phyloP scores from a whole-genome alignment of 1,140 invertebrate genomes.

The Drosophila rufa region DNA sequence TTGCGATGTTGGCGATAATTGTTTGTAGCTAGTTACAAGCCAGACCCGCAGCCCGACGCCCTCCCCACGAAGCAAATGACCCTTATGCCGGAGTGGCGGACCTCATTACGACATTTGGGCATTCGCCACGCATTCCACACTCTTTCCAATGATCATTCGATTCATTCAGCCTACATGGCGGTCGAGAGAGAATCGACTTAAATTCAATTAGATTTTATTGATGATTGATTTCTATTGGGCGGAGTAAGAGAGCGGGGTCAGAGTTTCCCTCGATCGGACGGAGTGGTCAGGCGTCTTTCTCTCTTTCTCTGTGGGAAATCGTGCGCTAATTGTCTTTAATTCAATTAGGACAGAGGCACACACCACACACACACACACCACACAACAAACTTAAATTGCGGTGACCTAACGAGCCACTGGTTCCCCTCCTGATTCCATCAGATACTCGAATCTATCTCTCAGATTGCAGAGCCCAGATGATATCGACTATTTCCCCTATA shows the following conservation, averaged over 20 bases:
- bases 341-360: conserved; percentile 55
- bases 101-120: conserved; percentile 43
- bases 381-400: conserved; percentile 55
- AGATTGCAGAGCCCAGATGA: conserved; percentile 16
- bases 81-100: conserved; percentile 43
- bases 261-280: conserved; percentile 25
- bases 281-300: conserved; percentile 21
- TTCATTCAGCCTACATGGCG: conserved; percentile 30
- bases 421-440: conserved; percentile 22
- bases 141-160: conserved; percentile 41
- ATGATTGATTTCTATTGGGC: conserved; percentile 69
- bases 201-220: conserved; percentile 82
- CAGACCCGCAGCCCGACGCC: conserved; percentile 21
- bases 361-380: conserved; percentile 12
- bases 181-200: conserved; percentile 34
- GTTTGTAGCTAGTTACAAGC: conserved; percentile 44
- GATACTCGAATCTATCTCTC: conserved; percentile 27
- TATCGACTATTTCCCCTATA: conserved; percentile 22
- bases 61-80: conserved; percentile 36
- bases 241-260: conserved; percentile 12
- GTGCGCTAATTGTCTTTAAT: conserved; percentile 71
- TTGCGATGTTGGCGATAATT: conserved; percentile 76
- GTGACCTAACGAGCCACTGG: conserved; percentile 30
- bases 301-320: conserved; percentile 16
- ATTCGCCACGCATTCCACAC: conserved; percentile 44